Percentiles rank a stretch among this genome's conserved stretches.
These are phyloP conservation scores for Denticeps clupeoides DNA, from an alignment of 2,797 vertebrate genomes.

Conservation along the genomic window DNA sequence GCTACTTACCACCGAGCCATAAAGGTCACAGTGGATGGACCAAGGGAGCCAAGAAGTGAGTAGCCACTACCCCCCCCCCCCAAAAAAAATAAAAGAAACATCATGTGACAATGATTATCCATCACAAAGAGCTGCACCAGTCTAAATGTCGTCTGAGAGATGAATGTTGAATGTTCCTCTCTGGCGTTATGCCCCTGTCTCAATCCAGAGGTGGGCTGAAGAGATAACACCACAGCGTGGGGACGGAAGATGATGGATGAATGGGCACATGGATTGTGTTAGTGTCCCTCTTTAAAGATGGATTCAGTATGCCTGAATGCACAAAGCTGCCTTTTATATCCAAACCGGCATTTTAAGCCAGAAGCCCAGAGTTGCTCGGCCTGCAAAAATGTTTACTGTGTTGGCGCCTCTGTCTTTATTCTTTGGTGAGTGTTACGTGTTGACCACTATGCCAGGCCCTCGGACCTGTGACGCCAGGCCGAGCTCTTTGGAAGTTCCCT, in stretches of 20 bases:
- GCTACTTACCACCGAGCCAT: conserved; percentile 82
- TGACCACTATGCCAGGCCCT: neutral
- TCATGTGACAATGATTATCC: conserved; percentile 29
- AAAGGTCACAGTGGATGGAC: conserved; percentile 80
- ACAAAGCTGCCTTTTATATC: conserved; percentile 32
- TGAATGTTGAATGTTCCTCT: no score
- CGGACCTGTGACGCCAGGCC: conserved; percentile 18
- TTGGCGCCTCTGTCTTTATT: conserved; percentile 29
- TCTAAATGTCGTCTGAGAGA: conserved; percentile 12
- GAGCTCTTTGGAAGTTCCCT: no score
- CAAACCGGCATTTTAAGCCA: conserved; percentile 21
- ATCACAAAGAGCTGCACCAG: conserved; percentile 21
- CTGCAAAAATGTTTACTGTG: conserved; percentile 36
- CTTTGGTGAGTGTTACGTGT: neutral
- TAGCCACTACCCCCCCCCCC: conserved; percentile 9
- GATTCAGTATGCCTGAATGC: conserved; percentile 27
- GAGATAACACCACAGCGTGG: neutral
- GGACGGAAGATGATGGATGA: conserved; percentile 25
- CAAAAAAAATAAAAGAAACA: neutral
- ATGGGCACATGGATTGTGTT: conserved; percentile 33
- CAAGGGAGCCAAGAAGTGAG: conserved; percentile 34
- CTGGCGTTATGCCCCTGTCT: no score
- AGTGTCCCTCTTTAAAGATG: conserved; percentile 28
- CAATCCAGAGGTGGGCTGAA: conserved; percentile 20
- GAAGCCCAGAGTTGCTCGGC: conserved; percentile 21